Evolutionary conservation across 2,888 invertebrate species (phyloP), one percentile per base, ranked within the genome.

Genomic region (Galeopsomyia nigrocyanea): DNA sequence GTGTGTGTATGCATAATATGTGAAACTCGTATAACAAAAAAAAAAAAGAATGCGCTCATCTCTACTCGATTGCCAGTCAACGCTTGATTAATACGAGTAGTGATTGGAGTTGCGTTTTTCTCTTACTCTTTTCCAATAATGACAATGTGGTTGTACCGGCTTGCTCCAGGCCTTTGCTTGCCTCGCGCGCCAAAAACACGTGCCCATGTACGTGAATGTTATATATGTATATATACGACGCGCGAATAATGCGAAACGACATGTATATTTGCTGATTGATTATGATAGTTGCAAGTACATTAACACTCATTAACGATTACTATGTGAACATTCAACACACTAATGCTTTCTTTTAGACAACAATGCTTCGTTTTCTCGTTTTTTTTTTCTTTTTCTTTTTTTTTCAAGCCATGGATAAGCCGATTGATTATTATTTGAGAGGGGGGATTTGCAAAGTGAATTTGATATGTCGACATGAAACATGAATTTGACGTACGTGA

Each of bases 21-120:
- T 39, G 39, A 39, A 39, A 26, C 3, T 3, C 39, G 13, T 10
- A 39, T 5, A 39, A 39, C 7, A 39, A 7, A 39, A 39, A 39
- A 3, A 10, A 39, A 39, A 7, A 39, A 10, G 13, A 39, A 39
- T 39, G 39, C 39, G 39, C 60, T 73, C 56, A 73, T 78, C 76
- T 79, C 77, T 77, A 79, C 78, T 78, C 79, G 80, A 82, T 82
- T 84, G 86, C 86, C 85, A 86, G 85, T 83, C 77, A 79, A 79
- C 75, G 74, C 77, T 74, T 79, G 60, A 72, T 74, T 76, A 75
- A 80, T 26, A 78, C 76, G 78, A 80, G 79, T 80, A 81, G 81
- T 81, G 84, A 85, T 86, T 86, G 86, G 86, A 86, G 86, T 84
- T 86, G 85, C 82, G 82, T 84, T 83, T 79, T 26, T 26, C 26